Percentiles rank a stretch among this genome's conserved stretches.
phyloP scores from a whole-genome alignment of 2,888 invertebrate genomes.

The Hymenopus coronatus region DNA sequence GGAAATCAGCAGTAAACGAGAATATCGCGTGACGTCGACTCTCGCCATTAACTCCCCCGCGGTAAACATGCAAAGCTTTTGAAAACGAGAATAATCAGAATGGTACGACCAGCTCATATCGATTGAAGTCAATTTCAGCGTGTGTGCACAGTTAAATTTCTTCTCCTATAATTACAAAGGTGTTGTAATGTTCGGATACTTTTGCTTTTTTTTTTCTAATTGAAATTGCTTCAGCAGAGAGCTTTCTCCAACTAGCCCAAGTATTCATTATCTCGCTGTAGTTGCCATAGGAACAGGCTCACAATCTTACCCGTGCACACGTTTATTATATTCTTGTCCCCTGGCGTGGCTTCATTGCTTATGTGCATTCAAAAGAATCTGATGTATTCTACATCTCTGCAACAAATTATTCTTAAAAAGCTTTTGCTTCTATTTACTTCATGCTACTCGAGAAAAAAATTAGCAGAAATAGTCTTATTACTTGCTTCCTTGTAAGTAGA shows the following conservation, averaged over 20 bases:
- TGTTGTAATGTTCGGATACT: not conserved
- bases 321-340: too few relatives aligned
- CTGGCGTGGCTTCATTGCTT: too few relatives aligned
- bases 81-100: not conserved
- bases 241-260: not conserved
- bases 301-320: too few relatives aligned
- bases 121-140: not conserved
- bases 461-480: too few relatives aligned
- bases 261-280: not conserved
- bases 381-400: too few relatives aligned
- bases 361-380: too few relatives aligned
- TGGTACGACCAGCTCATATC: not conserved
- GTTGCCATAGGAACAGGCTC: too few relatives aligned
- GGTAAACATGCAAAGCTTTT: not conserved
- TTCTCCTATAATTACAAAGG: not conserved
- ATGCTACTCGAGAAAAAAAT: too few relatives aligned
- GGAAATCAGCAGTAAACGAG: constrained; percentile 19
- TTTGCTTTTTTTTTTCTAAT: not conserved
- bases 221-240: not conserved
- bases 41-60: not conserved
- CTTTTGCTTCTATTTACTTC: too few relatives aligned
- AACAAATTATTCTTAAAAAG: too few relatives aligned
- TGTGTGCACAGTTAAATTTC: not conserved
- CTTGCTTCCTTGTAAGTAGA: too few relatives aligned
- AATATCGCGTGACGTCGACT: not conserved